A percentile compares a stretch with the other conserved stretches of the same genome.
Conservation (phyloP, 1,140 invertebrate species). For the Drosophila insularis region DNA sequence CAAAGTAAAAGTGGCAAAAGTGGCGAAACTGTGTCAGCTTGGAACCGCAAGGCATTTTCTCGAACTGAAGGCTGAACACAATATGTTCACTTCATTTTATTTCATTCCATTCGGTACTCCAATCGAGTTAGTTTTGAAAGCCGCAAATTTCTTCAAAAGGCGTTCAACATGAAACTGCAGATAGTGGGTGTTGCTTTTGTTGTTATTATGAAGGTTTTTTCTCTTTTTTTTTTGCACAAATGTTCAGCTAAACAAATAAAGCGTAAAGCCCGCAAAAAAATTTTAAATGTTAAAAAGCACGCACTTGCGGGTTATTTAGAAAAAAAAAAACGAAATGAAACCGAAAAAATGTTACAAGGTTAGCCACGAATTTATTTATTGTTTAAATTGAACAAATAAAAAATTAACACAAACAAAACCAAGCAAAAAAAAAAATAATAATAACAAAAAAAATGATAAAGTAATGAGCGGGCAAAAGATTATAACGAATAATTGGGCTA, state of each 20-base stretch:
- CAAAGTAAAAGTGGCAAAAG: constrained; percentile 42
- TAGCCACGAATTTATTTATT: constrained; percentile 29
- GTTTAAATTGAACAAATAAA: constrained; percentile 20
- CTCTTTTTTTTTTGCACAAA: constrained; percentile 15
- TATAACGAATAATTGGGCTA: constrained; percentile 46
- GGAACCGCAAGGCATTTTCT: constrained; percentile 40
- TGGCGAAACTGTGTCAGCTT: constrained; percentile 47
- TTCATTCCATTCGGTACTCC: too few relatives aligned
- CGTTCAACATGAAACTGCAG: constrained; percentile 17
- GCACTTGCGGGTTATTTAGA: constrained; percentile 21
- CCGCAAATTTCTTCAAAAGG: constrained; percentile 44
- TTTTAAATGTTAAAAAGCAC: constrained; percentile 24
- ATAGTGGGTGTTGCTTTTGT: constrained; percentile 37
- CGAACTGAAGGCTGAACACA: constrained; percentile 38
- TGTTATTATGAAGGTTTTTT: constrained; percentile 44
- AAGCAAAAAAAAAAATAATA: neutral
- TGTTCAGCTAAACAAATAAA: constrained; percentile 53
- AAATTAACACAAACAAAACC: constrained; percentile 11
- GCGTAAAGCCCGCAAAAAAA: constrained; percentile 34
- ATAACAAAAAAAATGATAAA: constrained; percentile 25
- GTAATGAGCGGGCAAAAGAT: constrained; percentile 47
- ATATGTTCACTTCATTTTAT: neutral
- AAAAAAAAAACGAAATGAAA: constrained; percentile 2
- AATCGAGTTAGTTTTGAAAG: constrained; percentile 19
- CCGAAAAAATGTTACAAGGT: constrained; percentile 22